Evolutionary conservation across 1,140 invertebrate genomes (phyloP).

Genomic region (Temnothorax longispinosus): DNA sequence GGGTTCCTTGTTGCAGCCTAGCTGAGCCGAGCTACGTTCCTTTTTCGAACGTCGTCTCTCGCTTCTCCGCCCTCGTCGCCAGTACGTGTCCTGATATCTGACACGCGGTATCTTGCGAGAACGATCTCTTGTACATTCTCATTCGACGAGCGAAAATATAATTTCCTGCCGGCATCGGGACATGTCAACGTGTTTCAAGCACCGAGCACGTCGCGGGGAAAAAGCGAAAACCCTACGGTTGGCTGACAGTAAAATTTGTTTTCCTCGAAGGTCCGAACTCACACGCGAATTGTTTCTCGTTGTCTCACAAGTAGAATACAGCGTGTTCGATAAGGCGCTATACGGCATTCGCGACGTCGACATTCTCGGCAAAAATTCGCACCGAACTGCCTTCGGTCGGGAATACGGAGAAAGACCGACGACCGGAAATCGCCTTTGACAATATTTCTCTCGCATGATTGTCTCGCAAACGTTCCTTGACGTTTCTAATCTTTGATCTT

Average conservation of each 20-base stretch:
- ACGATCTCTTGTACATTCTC: constrained; percentile 47
- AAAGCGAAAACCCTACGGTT: neutral
- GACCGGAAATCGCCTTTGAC: neutral
- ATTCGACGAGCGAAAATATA: constrained; percentile 57
- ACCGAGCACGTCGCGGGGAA: neutral
- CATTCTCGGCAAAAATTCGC: neutral
- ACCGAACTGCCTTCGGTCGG: neutral
- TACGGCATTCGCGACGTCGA: neutral
- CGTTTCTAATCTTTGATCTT: neutral
- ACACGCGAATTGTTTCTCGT: constrained; percentile 9
- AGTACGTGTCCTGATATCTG: constrained; percentile 32
- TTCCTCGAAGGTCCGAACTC: constrained; percentile 9
- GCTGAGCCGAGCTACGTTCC: neutral
- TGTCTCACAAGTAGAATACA: neutral
- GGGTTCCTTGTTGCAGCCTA: neutral
- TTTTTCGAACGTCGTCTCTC: neutral
- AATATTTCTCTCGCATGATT: neutral
- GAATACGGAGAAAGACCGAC: neutral
- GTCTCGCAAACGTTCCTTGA: neutral
- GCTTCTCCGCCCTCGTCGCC: neutral
- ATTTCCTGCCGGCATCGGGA: constrained; percentile 36
- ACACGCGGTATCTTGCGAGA: constrained; percentile 17
- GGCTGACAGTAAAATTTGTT: constrained; percentile 36
- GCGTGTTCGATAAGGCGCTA: neutral
- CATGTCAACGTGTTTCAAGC: constrained; percentile 38